Evolutionary conservation across 2,797 vertebrate genomes (phyloP), one percentile per base, ranked within the genome.

Genomic region (Acanthiza pusilla): DNA sequence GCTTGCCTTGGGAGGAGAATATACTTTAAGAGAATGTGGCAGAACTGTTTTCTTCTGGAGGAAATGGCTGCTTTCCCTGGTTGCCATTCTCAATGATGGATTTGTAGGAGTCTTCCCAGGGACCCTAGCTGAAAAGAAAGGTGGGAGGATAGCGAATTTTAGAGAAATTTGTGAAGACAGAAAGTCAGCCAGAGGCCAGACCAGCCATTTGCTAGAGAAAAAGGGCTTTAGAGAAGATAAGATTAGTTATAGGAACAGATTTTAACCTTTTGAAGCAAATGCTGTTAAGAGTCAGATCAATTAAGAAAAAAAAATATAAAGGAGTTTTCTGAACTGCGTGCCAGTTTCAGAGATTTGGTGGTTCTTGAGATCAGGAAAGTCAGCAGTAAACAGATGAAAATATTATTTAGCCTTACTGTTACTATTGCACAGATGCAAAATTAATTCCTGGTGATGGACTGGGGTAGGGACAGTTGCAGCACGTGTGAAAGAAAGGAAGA

Each of bases 1-100:
- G 91, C 91, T 96, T 96, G 96, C 97, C 96, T 97, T 92, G 79
- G 82, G 93, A 96, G 80, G 79, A 96, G 79, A 95, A 93, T 91
- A 96, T 77, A 94, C 96, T 97, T 97, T 95, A 96, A 93, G 88
- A 95, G 93, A 93, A 96, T 85, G 94, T 96, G 96, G 95, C 11
- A 97, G 87, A 95, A 95, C 82, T 91, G 90, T 97, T 96, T 95
- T 91, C 95, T 90, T 97, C 94, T 95, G 85, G 72, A 91, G 72
- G 87, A 96, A 97, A 95, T 57, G 84, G 76, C 57, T 90, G n/a
- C 62, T 89, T 81, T 94, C 67, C 85, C 73, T 60, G 12, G 53
- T 70, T 95, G 83, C 83, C 79, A 73, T 95, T 92, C 67, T 88
- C 79, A 96, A 1, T 92, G 88, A 91, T 54, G 45, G n/a, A 77